Evolutionary conservation across 2,888 invertebrate species (phyloP).

Genomic region (Dorcus hopei): DNA sequence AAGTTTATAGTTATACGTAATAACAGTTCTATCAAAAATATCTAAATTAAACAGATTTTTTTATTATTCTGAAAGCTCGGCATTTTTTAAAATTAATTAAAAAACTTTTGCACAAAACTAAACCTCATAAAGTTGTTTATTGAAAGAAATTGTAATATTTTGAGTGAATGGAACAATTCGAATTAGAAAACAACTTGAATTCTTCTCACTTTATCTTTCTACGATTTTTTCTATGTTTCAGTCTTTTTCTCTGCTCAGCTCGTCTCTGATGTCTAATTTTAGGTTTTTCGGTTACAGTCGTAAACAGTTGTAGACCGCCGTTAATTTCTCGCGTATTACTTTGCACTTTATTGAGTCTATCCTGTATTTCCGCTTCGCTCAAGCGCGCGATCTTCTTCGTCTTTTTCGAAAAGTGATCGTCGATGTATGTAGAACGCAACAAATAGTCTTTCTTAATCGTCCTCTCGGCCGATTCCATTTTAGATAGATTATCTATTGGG

Average conservation of each 20-base stretch:
- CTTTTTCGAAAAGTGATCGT: not conserved
- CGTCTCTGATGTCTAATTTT: constrained; percentile 21
- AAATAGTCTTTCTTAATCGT: constrained; percentile 15
- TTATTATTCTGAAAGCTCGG: no score
- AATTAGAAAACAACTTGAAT: no score
- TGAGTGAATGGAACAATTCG: not conserved
- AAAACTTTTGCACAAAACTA: no score
- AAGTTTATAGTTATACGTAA: no score
- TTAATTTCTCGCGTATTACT: constrained; percentile 57
- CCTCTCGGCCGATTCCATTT: constrained; percentile 4
- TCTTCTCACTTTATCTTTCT: constrained; percentile 5
- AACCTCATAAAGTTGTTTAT: no score
- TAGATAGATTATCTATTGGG: constrained; percentile 32
- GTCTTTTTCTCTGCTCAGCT: constrained; percentile 26
- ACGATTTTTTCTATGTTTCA: constrained; percentile 22
- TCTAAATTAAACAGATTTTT: no score
- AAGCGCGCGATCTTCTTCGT: not conserved
- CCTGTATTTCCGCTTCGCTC: constrained; percentile 38
- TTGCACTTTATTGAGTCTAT: constrained; percentile 55
- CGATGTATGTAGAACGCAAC: not conserved
- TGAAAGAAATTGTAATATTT: not conserved
- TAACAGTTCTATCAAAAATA: no score
- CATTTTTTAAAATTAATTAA: no score
- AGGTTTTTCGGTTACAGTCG: constrained; percentile 9
- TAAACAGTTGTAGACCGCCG: constrained; percentile 43